Conservation (phyloP, 1,140 invertebrate species). For the Leptopilina boulardi region DNA sequence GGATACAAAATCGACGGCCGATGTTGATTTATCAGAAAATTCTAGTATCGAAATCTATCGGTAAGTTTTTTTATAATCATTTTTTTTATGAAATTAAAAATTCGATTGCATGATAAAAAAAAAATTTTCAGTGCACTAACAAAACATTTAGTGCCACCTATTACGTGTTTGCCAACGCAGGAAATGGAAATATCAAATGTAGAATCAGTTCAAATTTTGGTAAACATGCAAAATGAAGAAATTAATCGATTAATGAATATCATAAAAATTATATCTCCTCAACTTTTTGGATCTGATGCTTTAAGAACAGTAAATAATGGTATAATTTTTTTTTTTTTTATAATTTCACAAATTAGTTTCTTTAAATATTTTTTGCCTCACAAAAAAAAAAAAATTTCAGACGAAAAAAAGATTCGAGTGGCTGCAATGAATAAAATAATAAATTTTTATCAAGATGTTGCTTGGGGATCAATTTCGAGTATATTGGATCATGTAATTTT, state of each 20-base stretch:
- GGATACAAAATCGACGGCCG: conserved; percentile 50
- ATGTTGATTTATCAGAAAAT: conserved; percentile 74
- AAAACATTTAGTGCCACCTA: conserved; percentile 60
- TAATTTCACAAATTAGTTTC: too few species aligned
- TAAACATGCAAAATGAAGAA: conserved; percentile 72
- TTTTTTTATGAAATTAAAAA: too few species aligned
- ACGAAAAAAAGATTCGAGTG: conserved; percentile 69
- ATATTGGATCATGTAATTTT: conserved; percentile 86
- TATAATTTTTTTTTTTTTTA: conserved; percentile 5
- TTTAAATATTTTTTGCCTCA: not conserved
- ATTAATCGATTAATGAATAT: conserved; percentile 68
- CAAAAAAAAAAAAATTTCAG: conserved; percentile 52
- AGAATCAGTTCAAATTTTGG: conserved; percentile 71
- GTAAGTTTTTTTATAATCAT: conserved; percentile 53
- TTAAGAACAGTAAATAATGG: conserved; percentile 56
- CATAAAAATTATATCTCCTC: conserved; percentile 67
- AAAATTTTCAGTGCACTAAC: conserved; percentile 58
- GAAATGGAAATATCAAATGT: conserved; percentile 57
- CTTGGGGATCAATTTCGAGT: conserved; percentile 85
- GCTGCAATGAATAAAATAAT: conserved; percentile 74
- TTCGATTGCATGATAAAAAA: too few species aligned
- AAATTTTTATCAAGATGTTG: conserved; percentile 78
- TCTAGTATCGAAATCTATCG: conserved; percentile 77
- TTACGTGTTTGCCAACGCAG: conserved; percentile 45
- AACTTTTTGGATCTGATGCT: conserved; percentile 69